These are phyloP conservation scores for Cephalopachus bancanus DNA, from an alignment of 2,797 vertebrate species.

Conservation along the genomic window DNA sequence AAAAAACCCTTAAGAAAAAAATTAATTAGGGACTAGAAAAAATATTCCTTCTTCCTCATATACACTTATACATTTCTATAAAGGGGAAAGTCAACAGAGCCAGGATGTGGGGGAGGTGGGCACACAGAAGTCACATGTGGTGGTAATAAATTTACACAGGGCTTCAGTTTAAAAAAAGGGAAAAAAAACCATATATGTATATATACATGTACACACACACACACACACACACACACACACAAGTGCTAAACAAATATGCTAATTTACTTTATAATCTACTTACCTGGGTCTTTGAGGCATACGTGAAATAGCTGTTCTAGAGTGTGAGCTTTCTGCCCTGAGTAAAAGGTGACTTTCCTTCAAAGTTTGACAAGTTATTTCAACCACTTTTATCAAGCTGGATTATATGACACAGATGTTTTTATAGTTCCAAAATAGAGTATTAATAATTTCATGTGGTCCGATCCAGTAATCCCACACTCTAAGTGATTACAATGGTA, in stretches of 20 bases:
- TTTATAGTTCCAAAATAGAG: slow-evolving; percentile 1
- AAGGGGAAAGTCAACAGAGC: background rate
- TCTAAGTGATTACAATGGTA: background rate
- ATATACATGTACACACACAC: too few species aligned
- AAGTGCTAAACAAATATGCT: background rate
- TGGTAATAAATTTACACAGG: background rate
- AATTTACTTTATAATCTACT: background rate
- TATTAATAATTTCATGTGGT: background rate
- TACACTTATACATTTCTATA: background rate
- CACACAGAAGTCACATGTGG: background rate
- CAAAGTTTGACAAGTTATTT: background rate
- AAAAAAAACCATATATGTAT: too few species aligned
- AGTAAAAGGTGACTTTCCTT: background rate
- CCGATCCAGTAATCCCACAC: background rate
- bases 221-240: too few species aligned
- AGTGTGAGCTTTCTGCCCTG: background rate
- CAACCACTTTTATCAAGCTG: background rate
- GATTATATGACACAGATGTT: background rate
- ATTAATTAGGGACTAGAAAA: background rate
- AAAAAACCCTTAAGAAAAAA: background rate
- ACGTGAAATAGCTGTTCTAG: background rate
- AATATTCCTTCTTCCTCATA: background rate
- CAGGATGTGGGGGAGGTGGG: background rate
- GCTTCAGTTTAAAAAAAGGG: background rate
- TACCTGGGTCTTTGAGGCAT: background rate